These are phyloP conservation scores for Microtus ochrogaster DNA, from an alignment of 2,113 vertebrate species.

Conservation along the genomic window DNA sequence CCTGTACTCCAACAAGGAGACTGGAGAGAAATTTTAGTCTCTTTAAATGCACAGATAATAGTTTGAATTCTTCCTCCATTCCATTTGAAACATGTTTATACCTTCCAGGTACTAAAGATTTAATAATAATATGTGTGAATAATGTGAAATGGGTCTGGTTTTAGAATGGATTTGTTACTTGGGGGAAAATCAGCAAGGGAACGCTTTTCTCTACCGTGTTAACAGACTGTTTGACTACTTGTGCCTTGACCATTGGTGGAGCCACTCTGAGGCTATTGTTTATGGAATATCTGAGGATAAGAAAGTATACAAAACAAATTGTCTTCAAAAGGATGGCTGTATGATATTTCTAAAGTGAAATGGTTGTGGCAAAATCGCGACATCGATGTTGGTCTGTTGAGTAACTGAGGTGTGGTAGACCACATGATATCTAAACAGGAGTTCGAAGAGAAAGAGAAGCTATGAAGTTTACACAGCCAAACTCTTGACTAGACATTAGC, in stretches of 20 bases:
- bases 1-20: neutral
- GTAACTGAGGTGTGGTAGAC: neutral
- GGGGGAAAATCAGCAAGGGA: neutral
- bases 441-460: neutral
- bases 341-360: neutral
- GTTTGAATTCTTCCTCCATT: neutral
- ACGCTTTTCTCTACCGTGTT: neutral
- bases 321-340: neutral
- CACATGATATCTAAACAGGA: neutral
- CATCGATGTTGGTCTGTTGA: neutral
- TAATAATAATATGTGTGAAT: constrained; percentile 73
- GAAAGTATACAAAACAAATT: neutral
- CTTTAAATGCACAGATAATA: neutral
- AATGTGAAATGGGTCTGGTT: constrained; percentile 31
- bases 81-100: constrained; percentile 33
- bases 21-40: neutral
- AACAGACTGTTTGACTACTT: neutral
- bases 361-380: neutral
- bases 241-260: neutral
- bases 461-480: neutral
- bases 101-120: constrained; percentile 71
- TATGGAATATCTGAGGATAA: neutral
- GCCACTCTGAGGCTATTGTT: neutral
- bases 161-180: constrained; percentile 9
- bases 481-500: too few relatives aligned